phyloP scores from a whole-genome alignment of 2,113 vertebrate species.

The Mesoclemmys tuberculata region DNA sequence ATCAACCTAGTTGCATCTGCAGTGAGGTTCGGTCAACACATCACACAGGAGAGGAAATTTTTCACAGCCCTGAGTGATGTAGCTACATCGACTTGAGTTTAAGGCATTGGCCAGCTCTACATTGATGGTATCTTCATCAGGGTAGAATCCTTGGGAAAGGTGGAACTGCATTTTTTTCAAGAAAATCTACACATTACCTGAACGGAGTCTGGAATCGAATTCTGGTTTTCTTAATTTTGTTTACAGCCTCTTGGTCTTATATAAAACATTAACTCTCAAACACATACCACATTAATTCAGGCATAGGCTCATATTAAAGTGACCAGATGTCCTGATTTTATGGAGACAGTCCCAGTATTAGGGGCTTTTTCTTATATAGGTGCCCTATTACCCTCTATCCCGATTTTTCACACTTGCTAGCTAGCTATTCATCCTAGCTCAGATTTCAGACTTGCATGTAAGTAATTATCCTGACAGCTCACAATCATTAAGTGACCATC shows the following conservation, averaged over 20 bases:
- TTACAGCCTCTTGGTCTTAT: background rate
- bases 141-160: background rate
- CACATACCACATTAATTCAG: background rate
- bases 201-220: background rate
- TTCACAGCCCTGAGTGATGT: background rate
- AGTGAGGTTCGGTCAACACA: background rate
- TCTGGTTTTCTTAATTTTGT: background rate
- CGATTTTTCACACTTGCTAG: too few relatives aligned
- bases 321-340: too few relatives aligned
- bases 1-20: background rate
- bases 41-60: background rate
- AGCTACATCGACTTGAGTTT: background rate
- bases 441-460: background rate
- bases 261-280: background rate
- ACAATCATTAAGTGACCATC: background rate
- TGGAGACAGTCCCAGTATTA: too few relatives aligned
- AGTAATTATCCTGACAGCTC: background rate
- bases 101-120: background rate
- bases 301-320: background rate
- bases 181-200: background rate
- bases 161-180: accelerated
- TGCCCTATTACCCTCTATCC: too few relatives aligned
- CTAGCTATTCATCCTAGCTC: too few relatives aligned
- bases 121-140: background rate
- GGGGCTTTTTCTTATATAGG: too few relatives aligned